A percentile compares a stretch with the other conserved stretches of the same genome.
Evolutionary conservation across 2,113 vertebrate species (phyloP).

Genomic region (Prolemur simus): DNA sequence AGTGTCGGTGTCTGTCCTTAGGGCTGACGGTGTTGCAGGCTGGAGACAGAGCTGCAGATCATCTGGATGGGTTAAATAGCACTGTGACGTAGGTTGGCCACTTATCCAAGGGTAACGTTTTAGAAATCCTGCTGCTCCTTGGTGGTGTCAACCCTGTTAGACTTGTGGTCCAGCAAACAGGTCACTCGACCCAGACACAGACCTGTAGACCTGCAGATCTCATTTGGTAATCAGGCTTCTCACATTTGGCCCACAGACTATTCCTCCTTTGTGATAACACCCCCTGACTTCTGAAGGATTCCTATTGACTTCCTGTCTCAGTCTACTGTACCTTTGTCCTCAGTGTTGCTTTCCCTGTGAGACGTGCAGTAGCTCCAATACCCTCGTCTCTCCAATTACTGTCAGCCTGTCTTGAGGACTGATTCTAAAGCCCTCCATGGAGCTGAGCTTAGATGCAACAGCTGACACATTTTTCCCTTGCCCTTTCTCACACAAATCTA

Average conservation of each 20-base stretch:
- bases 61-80: not conserved
- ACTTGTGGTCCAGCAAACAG: no score
- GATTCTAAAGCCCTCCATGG: not conserved
- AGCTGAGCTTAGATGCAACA: not conserved
- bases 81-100: not conserved
- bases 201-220: fast-evolving
- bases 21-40: not conserved
- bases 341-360: not conserved
- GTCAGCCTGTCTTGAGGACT: not conserved
- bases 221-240: not conserved
- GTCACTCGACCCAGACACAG: fast-evolving
- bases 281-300: not conserved
- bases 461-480: not conserved
- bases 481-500: not conserved
- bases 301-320: not conserved
- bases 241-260: not conserved
- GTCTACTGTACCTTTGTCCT: not conserved
- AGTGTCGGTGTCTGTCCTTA: fast-evolving
- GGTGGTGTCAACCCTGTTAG: not conserved
- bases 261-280: fast-evolving
- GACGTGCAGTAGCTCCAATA: fast-evolving
- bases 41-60: not conserved
- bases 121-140: not conserved
- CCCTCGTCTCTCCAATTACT: not conserved
- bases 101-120: not conserved